Base-by-base conservation (phyloP, 2,888 invertebrate species). In the Lithophane semibrunnea region DNA sequence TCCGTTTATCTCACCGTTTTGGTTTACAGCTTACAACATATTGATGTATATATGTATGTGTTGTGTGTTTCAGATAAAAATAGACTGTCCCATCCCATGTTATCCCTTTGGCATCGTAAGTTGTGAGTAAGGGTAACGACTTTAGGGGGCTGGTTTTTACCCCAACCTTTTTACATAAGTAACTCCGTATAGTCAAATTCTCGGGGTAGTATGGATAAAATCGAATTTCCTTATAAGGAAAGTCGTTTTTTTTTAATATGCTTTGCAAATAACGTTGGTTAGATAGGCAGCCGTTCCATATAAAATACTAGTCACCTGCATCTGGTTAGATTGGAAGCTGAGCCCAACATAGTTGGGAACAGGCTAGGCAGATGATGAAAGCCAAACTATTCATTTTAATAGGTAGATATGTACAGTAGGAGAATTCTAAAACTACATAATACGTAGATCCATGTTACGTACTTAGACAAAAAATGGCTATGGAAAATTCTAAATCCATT, bases 51-150 rank as follows among this genome's bases (percentile, higher is more conserved):
- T 42, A n/a, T 42, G n/a, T n/a, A n/a, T n/a, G 24, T 13, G 56
- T 56, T n/a, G 24, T 24, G 60, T 13, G 24, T 10, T 60, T n/a
- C 0, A 2, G n/a, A 47, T 79, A 60, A 54, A 82, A 76, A 79
- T 65, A 60, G 56, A 13, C 44, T 12, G 37, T 49, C 42, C 21
- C 47, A 21, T 70, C 60, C 54, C 68, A 54, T 78, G 60, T 56
- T 49, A 70, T 80, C 79, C 69, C 58, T 52, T 29, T 58, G 68
- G 83, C 9, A 60, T 64, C 78, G 68, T 65, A 83, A 49, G 52
- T 80, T 77, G 63, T 83, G 67, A 82, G 83, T 44, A 61, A 61
- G 65, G 65, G 61, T 67, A 82, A 79, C 47, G 83, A 83, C 44
- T 52, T 83, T 47, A 77, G 67, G 83, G 65, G 44, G 13, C 0